phyloP scores from a whole-genome alignment of 2,113 vertebrate genomes.

The Calyptomena viridis region DNA sequence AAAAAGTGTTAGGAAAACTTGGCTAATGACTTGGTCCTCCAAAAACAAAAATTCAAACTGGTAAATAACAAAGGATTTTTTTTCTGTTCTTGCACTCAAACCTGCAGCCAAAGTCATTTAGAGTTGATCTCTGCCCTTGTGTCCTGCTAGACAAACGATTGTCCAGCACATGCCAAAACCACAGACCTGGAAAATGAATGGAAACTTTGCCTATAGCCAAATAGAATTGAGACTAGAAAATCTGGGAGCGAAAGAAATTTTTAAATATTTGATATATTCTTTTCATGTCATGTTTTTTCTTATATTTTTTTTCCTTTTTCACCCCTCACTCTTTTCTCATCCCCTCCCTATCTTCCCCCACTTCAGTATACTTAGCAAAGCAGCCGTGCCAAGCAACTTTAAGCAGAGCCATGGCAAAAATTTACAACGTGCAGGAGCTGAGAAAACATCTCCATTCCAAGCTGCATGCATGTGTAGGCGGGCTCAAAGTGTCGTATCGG shows the following conservation, averaged over 20 bases:
- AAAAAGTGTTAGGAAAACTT: background rate
- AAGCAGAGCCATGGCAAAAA: background rate
- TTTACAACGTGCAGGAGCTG: background rate
- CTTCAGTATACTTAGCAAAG: background rate
- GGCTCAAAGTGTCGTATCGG: background rate
- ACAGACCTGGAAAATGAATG: background rate
- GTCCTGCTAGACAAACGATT: background rate
- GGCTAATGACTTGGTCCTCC: background rate
- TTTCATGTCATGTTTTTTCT: background rate
- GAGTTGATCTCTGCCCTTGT: fast-evolving
- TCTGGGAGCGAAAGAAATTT: background rate
- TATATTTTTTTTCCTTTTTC: background rate
- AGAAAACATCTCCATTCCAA: constrained; percentile 21
- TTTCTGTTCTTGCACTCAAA: background rate
- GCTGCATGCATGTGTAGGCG: background rate
- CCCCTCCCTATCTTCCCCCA: background rate
- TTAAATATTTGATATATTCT: background rate
- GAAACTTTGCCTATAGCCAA: background rate
- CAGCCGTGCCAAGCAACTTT: background rate
- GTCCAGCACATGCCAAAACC: background rate
- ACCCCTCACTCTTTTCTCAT: background rate
- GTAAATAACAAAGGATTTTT: background rate
- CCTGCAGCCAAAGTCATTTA: background rate
- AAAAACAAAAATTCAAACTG: background rate
- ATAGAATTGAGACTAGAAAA: background rate